These are phyloP conservation scores for Palythoa heliodiscus DNA, from an alignment of 92 coral and sea anemone genomes.

Conservation along the genomic window DNA sequence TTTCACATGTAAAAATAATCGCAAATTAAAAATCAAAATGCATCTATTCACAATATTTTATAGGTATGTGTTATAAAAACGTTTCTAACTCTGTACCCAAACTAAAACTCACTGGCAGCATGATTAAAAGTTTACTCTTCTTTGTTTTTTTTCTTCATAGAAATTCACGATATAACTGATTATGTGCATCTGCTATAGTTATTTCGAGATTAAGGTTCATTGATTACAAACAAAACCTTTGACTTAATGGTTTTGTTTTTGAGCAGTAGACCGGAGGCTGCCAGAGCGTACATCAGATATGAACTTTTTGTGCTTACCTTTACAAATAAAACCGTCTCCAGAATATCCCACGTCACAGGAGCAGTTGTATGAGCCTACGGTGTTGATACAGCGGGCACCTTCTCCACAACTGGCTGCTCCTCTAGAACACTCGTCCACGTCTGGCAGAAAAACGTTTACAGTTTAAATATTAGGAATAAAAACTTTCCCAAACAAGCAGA, in stretches of 20 bases:
- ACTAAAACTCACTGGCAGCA: too few species aligned
- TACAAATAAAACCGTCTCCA: conserved; percentile 26
- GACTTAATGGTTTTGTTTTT: background rate
- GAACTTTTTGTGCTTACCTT: background rate
- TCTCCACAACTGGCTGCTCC: background rate
- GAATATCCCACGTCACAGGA: conserved; percentile 21
- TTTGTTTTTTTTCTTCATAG: too few species aligned
- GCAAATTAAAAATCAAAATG: too few species aligned
- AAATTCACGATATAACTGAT: too few species aligned
- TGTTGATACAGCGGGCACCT: conserved; percentile 33
- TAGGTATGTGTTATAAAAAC: too few species aligned
- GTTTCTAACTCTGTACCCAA: too few species aligned
- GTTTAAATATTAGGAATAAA: background rate
- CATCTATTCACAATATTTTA: too few species aligned
- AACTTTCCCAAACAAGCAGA: background rate
- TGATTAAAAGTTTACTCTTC: too few species aligned
- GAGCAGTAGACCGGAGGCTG: background rate
- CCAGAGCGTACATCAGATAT: background rate
- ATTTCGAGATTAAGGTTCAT: too few species aligned
- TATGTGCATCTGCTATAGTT: too few species aligned
- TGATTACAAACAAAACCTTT: too few species aligned
- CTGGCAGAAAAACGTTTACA: background rate
- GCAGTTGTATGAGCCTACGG: conserved; percentile 20
- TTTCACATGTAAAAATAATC: too few species aligned
- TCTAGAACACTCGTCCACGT: conserved; percentile 15